phyloP scores from a whole-genome alignment of 2,888 invertebrate species.

The Beris morrisii region DNA sequence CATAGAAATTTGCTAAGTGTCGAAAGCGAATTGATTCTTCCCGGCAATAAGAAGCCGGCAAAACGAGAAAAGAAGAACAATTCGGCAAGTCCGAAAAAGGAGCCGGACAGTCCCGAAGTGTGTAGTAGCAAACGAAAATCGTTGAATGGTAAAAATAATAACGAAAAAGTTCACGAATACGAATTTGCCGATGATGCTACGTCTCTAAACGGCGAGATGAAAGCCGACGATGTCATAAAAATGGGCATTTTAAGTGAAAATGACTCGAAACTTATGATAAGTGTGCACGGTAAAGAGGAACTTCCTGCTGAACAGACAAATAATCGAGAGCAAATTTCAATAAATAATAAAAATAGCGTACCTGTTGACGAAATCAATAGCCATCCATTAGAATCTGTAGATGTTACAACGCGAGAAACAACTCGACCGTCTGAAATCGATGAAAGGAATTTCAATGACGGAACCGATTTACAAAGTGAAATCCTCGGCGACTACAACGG shows the following conservation, averaged over 20 bases:
- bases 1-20: slow-evolving; percentile 52
- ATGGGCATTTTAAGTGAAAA: slow-evolving; percentile 58
- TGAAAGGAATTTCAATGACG: slow-evolving; percentile 36
- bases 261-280: slow-evolving; percentile 57
- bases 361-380: slow-evolving; percentile 50
- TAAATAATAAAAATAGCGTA: slow-evolving; percentile 42
- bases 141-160: slow-evolving; percentile 43
- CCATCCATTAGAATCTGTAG: slow-evolving; percentile 49
- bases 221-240: slow-evolving; percentile 50
- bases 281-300: slow-evolving; percentile 72
- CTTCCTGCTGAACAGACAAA: slow-evolving; percentile 60
- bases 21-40: slow-evolving; percentile 53
- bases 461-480: slow-evolving; percentile 32
- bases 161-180: slow-evolving; percentile 55
- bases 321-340: slow-evolving; percentile 8
- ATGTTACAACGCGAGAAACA: slow-evolving; percentile 15
- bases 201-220: slow-evolving; percentile 53
- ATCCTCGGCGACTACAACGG: slow-evolving; percentile 42
- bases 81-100: not conserved
- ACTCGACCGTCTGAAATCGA: slow-evolving; percentile 9
- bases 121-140: slow-evolving; percentile 38
- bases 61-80: slow-evolving; percentile 39
- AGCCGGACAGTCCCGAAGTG: slow-evolving; percentile 1
- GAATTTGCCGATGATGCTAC: slow-evolving; percentile 62
- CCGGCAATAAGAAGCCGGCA: slow-evolving; percentile 43